phyloP scores from a whole-genome alignment of 2,888 invertebrate species.

The Pheosia tremula region DNA sequence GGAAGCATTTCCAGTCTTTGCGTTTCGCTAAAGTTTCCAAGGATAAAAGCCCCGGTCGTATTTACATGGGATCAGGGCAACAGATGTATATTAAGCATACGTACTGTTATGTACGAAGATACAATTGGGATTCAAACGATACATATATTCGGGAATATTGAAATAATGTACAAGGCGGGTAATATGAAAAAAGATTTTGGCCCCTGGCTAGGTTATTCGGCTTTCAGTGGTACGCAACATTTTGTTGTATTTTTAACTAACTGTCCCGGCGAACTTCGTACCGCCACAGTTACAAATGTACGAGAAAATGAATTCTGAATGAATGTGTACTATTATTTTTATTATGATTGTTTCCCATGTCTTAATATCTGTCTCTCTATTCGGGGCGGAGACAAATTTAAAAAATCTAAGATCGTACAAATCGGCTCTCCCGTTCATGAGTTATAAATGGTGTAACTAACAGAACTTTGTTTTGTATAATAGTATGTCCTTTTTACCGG shows the following conservation, averaged over 20 bases:
- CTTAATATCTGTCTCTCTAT: too few relatives aligned
- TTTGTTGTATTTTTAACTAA: not conserved
- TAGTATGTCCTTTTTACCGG: too few relatives aligned
- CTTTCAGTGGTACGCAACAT: not conserved
- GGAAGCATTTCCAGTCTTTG: conserved; percentile 44
- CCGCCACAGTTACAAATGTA: too few relatives aligned
- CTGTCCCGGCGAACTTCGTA: not conserved
- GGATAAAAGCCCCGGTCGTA: conserved; percentile 41
- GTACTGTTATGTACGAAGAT: conserved; percentile 6
- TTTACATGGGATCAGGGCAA: conserved; percentile 30
- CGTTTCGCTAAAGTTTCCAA: conserved; percentile 40
- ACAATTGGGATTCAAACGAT: not conserved
- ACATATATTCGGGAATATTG: conserved; percentile 8
- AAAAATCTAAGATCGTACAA: too few relatives aligned
- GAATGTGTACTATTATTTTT: too few relatives aligned
- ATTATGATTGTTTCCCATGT: too few relatives aligned
- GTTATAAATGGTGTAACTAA: too few relatives aligned
- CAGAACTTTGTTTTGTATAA: too few relatives aligned
- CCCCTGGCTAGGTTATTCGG: not conserved
- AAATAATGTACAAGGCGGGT: conserved; percentile 14
- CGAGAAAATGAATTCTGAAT: too few relatives aligned
- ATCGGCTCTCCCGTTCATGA: too few relatives aligned
- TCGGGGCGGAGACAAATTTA: too few relatives aligned
- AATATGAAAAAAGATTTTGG: conserved; percentile 12
- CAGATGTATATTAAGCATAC: conserved; percentile 32